Evolutionary conservation across 1,140 invertebrate species (phyloP).

Genomic region (Scaptomyza pallida): DNA sequence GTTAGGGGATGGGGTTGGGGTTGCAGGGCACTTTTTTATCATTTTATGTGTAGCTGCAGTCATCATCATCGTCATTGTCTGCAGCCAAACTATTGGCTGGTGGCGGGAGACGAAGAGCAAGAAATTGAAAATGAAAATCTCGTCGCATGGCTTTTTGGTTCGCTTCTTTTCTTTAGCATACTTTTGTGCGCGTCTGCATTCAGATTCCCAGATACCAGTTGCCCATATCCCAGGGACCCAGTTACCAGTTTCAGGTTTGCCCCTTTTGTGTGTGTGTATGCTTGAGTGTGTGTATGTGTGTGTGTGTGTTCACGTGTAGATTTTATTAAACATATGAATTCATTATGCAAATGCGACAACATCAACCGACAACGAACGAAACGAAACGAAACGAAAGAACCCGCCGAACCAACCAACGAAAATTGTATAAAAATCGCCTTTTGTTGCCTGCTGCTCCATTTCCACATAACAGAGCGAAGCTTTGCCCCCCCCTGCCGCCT

Average conservation of each 20-base stretch:
- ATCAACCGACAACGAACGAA: constrained; percentile 22
- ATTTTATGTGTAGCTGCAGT: constrained; percentile 13
- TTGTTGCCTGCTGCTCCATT: constrained; percentile 25
- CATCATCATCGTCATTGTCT: constrained; percentile 53
- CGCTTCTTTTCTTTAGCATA: constrained; percentile 45
- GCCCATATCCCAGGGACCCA: background rate
- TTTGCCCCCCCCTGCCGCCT: too few relatives aligned
- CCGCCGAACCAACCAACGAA: constrained; percentile 30
- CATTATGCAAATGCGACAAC: constrained; percentile 76
- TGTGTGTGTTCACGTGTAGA: constrained; percentile 75
- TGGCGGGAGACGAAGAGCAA: background rate
- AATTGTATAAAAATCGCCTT: constrained; percentile 70
- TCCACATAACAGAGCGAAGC: background rate
- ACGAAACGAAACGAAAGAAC: too few relatives aligned
- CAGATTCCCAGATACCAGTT: constrained; percentile 18
- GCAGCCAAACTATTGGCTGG: constrained; percentile 56
- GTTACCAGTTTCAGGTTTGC: constrained; percentile 43
- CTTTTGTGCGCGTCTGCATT: constrained; percentile 49
- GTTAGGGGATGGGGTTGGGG: background rate
- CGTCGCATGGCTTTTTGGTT: constrained; percentile 17
- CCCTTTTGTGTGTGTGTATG: constrained; percentile 41
- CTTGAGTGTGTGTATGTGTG: background rate
- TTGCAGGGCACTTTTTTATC: constrained; percentile 12
- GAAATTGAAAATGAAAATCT: constrained; percentile 8
- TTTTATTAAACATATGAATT: constrained; percentile 83